phyloP scores from a whole-genome alignment of 2,797 vertebrate species.

The Halcyon smyrnensis region DNA sequence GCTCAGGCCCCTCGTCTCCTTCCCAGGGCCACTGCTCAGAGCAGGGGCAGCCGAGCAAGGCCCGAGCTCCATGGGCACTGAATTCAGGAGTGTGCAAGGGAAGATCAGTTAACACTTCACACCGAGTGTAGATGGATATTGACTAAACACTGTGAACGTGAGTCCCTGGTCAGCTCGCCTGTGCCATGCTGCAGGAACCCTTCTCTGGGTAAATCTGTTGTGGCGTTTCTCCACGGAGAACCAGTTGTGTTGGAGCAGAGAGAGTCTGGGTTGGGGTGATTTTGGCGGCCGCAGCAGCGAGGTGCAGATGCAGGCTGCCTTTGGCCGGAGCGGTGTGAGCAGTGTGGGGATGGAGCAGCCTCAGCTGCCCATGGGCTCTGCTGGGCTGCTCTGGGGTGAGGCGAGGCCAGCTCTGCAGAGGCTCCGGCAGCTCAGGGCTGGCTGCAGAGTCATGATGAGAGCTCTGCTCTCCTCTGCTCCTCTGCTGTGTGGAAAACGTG shows the following conservation, averaged over 20 bases:
- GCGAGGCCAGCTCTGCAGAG: not conserved
- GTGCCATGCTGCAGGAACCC: not conserved
- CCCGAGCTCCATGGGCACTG: not conserved
- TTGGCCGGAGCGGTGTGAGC: not conserved
- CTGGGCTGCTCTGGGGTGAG: not conserved
- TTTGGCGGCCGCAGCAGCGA: not conserved
- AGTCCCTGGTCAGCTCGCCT: not conserved
- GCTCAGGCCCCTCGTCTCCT: not conserved
- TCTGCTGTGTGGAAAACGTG: not conserved
- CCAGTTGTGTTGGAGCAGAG: not conserved
- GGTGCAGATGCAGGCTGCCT: not conserved
- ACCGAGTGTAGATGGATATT: not conserved
- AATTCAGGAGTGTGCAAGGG: not conserved
- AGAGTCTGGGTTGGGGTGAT: not conserved
- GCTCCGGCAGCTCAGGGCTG: not conserved
- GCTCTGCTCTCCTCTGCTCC: not conserved
- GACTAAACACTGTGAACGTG: not conserved
- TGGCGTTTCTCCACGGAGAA: not conserved
- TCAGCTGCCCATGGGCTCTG: not conserved
- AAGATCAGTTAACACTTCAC: not conserved
- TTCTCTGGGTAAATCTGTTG: not conserved
- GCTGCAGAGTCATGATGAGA: not conserved
- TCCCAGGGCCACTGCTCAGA: not conserved
- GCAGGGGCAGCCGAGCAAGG: rapidly evolving
- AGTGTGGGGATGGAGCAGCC: not conserved